Evolutionary conservation across 2,888 invertebrate species (phyloP), one percentile per base, ranked within the genome.

Genomic region (Argynnis bischoffii): DNA sequence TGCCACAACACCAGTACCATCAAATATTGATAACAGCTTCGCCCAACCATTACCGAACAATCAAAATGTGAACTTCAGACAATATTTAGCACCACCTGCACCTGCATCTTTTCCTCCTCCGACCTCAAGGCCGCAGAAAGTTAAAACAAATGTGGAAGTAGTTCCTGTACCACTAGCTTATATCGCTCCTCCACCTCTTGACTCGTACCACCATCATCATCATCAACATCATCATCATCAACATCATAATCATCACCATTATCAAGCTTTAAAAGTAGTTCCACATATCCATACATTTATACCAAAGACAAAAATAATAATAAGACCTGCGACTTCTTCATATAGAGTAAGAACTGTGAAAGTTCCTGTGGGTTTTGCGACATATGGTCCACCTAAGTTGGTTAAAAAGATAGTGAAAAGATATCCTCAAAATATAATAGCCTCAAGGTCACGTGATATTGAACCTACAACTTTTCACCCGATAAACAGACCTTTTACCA

Each of bases 151-250:
- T 26, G 89, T 92, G 1, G 92, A 92, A 77, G 79, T 92, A 0
- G 89, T 89, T 15, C 87, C 87, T 6, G 90, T 90, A 11, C 92
- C 92, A 1, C 75, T 92, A 14, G 83, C 85, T 5, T 92, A 92
- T 66, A 91, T 92, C 14, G 86, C 88, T 16, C 92, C 91, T 14
- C 92, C 91, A 1, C 86, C 89, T 2, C 64, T 84, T n/a, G 73
- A 73, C 50, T 74, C 55, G 75, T 80, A 67, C 72, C 79, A 74
- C 8, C 77, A 78, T 21, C 80, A 83, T 63, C 81, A 83, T 8
- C 75, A 86, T 16, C 77, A 78, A 18, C 80, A 83, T 63, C 81
- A 83, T 8, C 75, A 86, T 16, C 85, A 76, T 18, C 76, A 77
- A 15, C 69, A 71, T 18, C 76, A 77, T 15, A 69, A 72, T 55